Evolutionary conservation across 2,797 vertebrate genomes (phyloP).

Genomic region (Lithobates pipiens): DNA sequence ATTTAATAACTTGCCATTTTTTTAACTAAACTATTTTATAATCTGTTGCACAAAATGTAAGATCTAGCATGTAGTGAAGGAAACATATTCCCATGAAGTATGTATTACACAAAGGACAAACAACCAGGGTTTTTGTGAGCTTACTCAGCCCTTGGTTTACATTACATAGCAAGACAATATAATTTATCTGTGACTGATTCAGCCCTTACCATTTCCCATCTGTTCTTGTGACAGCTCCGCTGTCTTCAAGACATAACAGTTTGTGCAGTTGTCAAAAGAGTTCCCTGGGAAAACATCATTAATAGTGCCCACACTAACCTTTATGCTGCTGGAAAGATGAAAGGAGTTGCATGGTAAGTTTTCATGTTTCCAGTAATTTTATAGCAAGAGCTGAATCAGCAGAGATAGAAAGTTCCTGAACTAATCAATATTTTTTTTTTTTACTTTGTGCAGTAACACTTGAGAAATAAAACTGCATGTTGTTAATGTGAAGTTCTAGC

Average conservation of each 20-base stretch:
- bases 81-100: background rate
- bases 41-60: background rate
- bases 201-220: constrained; percentile 34
- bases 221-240: constrained; percentile 31
- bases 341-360: too few relatives aligned
- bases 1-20: background rate
- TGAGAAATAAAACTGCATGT: too few relatives aligned
- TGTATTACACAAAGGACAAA: background rate
- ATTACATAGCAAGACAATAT: constrained; percentile 10
- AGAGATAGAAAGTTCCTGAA: too few relatives aligned
- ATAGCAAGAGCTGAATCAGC: too few relatives aligned
- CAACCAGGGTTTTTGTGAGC: background rate
- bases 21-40: background rate
- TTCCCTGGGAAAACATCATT: constrained; percentile 1
- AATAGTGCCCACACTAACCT: background rate
- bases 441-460: too few relatives aligned
- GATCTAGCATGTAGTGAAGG: background rate
- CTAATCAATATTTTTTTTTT: too few relatives aligned
- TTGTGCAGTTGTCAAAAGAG: constrained; percentile 1
- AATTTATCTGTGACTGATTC: constrained; percentile 16
- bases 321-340: constrained; percentile 6
- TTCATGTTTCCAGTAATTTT: too few relatives aligned
- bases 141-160: background rate
- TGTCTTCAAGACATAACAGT: constrained; percentile 22
- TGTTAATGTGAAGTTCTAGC: too few relatives aligned